Evolutionary conservation across 2,797 vertebrate genomes (phyloP).

Genomic region (Pristis pectinata): DNA sequence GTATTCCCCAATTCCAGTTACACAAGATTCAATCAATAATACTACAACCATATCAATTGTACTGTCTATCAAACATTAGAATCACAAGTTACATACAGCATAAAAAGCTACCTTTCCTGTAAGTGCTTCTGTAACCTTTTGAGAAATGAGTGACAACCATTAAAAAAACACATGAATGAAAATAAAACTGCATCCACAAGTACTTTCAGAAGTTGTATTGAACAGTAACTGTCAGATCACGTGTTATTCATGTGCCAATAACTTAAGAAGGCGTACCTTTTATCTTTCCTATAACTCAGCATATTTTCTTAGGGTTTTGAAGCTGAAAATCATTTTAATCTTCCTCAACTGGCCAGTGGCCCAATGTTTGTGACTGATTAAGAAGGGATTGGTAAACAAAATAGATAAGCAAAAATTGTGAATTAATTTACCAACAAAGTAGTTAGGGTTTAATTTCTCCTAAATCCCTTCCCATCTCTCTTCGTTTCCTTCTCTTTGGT

Average conservation of each 20-base stretch:
- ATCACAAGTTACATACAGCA: background rate
- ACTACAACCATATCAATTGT: background rate
- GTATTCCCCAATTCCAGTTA: background rate
- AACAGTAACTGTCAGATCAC: conserved; percentile 3
- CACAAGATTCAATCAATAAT: conserved; percentile 13
- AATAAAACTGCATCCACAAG: background rate
- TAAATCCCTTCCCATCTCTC: background rate
- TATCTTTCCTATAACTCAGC: background rate
- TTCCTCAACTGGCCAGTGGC: background rate
- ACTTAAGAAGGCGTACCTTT: background rate
- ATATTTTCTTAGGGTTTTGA: background rate
- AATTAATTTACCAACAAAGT: background rate
- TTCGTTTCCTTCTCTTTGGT: background rate
- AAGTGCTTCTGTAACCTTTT: background rate
- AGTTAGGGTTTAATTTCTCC: background rate
- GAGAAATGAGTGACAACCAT: conserved; percentile 12
- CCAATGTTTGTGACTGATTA: background rate
- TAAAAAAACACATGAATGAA: conserved; percentile 25
- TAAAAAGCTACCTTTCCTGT: background rate
- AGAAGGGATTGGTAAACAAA: background rate
- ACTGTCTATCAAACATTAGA: conserved; percentile 5
- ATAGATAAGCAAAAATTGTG: background rate
- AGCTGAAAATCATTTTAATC: background rate
- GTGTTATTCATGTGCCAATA: background rate
- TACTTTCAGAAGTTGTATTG: conserved; percentile 5